These are phyloP conservation scores for Papilio machaon DNA, from an alignment of 1,140 invertebrate genomes.

Conservation along the genomic window DNA sequence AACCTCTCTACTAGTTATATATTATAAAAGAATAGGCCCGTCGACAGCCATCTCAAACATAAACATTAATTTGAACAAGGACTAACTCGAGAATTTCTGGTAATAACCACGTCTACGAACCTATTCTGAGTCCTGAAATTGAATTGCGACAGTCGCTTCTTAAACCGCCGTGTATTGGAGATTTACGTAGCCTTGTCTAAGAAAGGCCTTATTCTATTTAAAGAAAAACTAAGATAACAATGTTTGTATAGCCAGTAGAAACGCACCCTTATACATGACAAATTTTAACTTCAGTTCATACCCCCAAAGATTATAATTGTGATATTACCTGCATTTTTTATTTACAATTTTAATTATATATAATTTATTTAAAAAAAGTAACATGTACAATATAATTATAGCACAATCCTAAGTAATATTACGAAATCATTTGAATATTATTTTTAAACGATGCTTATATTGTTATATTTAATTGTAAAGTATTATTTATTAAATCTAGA, in stretches of 20 bases:
- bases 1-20: neutral
- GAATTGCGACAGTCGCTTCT: too few relatives aligned
- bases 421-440: neutral
- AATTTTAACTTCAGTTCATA: neutral
- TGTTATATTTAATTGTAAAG: constrained; percentile 14
- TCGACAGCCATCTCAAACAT: neutral
- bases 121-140: too few relatives aligned
- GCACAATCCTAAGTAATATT: constrained; percentile 22
- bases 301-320: constrained; percentile 36
- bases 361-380: neutral
- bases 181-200: too few relatives aligned
- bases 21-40: neutral
- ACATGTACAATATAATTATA: constrained; percentile 33
- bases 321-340: constrained; percentile 39
- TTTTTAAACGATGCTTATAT: constrained; percentile 30
- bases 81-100: too few relatives aligned
- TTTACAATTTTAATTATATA: constrained; percentile 19
- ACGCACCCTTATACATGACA: neutral
- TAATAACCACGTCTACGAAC: too few relatives aligned
- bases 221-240: too few relatives aligned
- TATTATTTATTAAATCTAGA: constrained; percentile 34
- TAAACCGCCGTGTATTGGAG: too few relatives aligned
- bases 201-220: too few relatives aligned
- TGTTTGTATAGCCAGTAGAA: too few relatives aligned
- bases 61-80: neutral